Evolutionary conservation across 2,797 vertebrate species (phyloP), one percentile per base, ranked within the genome.

Genomic region (Mormyrops attenuatus): DNA sequence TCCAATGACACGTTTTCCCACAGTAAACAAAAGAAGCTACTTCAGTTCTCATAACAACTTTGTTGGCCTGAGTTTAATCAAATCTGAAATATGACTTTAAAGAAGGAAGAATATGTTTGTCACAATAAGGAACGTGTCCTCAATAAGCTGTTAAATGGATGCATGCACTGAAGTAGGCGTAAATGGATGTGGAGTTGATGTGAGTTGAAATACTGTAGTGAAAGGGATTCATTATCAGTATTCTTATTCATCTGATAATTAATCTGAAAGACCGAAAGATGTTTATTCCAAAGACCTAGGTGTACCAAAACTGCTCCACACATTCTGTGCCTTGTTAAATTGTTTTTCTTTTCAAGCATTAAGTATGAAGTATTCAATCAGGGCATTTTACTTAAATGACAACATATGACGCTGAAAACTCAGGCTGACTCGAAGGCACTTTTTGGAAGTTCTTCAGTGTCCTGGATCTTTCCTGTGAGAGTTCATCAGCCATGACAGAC

Each of bases 141-240:
- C 44, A 49, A 53, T n/a, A 8, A 60, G 41, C 20, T 63, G 11
- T 69, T 66, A 86, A 52, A 73, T 22, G 84, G 57, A 50, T 47
- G 44, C 49, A 86, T 86, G 50, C 38, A 57, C 41, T 34, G 52
- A 89, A 69, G 30, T 53, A 86, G 41, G 84, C 3, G 15, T 86
- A 69, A 86, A 89, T 38, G 57, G 30, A 89, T 52, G 41, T 49
- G 84, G 55, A 69, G 26, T 13, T 85, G 80, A 84, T 84, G 52
- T 5, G 34, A 47, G 22, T 60, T 69, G 6, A 73, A 52, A 57
- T 26, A 53, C 22, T 60, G 47, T 30, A 38, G 38, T 47, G n/a
- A 55, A 11, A 34, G 53, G 88, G 53, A 85, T 52, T 89, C 22
- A 89, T 85, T 85, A 89, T 89, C 30, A n/a, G 26, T 50, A 50